Base-by-base conservation (phyloP, 2,797 vertebrate genomes). In the Paguma larvata region DNA sequence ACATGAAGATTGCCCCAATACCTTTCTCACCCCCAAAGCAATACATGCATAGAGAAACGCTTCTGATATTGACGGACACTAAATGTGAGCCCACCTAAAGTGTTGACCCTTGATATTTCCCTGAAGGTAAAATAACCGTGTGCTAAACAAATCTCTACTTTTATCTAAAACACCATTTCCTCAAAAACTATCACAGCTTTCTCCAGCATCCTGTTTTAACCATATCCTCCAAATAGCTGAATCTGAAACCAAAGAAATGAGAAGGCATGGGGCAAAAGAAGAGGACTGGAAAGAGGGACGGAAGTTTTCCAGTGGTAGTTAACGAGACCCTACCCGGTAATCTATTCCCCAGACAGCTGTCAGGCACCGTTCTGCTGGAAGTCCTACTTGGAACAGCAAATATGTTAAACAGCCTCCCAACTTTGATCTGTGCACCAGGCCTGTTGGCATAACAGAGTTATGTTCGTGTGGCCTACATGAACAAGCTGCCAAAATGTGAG, bases 151-250 rank as follows among this genome's bases (percentile, higher is more conserved):
- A 85, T 53, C n/a, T 94, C 86, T 87, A 72, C 59, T 34, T 92
- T 51, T 78, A 65, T n/a, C 65, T 78, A 85, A 96, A 89, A 59
- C 30, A 62, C 5, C 30, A 3, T 82, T 78, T 85, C 67, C 41
- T 94, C 91, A 78, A 88, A 89, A 95, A 5, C 30, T 51, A 68
- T 32, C 32, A 3, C 62, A 65, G n/a, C 46, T 87, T 93, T 96
- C 78, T 90, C n/a, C 5, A 84, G 4, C 46, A 41, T 89, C 30
- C 68, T 95, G 8, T 63, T 77, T 95, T 80, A 72, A 87, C 46
- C 67, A 25, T 73, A 21, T 38, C n/a, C 4, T 67, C 7, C 67
- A 70, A 78, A 51, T 44, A 72, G 34, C 27, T 94, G 85, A 88
- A 91, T 85, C 78, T 85, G 51, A 75, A 96, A 68, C 9, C 59